Base-by-base conservation (phyloP, 1,140 invertebrate genomes). In the Monochamus saltuarius region DNA sequence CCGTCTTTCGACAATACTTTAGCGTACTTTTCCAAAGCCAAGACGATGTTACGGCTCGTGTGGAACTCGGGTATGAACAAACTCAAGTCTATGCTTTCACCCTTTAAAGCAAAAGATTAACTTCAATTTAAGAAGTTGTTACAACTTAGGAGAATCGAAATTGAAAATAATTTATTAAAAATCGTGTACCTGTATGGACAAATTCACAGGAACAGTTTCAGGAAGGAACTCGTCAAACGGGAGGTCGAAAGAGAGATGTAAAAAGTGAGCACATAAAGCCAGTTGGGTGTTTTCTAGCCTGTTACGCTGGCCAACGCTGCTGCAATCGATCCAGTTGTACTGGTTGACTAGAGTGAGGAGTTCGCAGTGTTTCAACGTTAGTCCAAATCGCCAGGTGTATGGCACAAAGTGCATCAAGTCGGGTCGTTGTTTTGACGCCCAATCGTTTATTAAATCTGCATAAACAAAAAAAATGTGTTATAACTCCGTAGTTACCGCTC, bases 271-370 rank as follows among this genome's bases (percentile, higher is more conserved):
- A 78, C 93, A 95, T 68, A 97, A 90, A 0, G 92, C 94, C 56
- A 97, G 83, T 73, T 95, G 92, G 71, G 90, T 90, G 78, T 98
- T 98, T 81, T 97, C 95, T 14, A 75, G 54, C 17, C 70, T 64
- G 39, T 70, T 73, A 50, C 65, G 62, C 78, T 95, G 92, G 73
- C 92, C 91, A 43, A 93, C 91, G 39, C 92, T 94, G 45, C 94
- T 95, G 68, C 95, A 98, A 77, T 99, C 97, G 66, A 99, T 92
- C 97, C 96, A 99, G 78, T 99, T 99, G 75, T 94, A 94, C 74
- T 99, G 94, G 81, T 99, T 99, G 60, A 93, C 89, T 7, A 97
- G 77, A 42, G 94, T 94, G 0, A 99, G 85, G 2, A 99, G 80
- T 79, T 99, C 96, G 81, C 99, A 98, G 74, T 97, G 93, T 77